Percentiles rank a stretch among this genome's conserved stretches.
phyloP scores from a whole-genome alignment of 2,113 vertebrate genomes.

The Gopherus flavomarginatus region DNA sequence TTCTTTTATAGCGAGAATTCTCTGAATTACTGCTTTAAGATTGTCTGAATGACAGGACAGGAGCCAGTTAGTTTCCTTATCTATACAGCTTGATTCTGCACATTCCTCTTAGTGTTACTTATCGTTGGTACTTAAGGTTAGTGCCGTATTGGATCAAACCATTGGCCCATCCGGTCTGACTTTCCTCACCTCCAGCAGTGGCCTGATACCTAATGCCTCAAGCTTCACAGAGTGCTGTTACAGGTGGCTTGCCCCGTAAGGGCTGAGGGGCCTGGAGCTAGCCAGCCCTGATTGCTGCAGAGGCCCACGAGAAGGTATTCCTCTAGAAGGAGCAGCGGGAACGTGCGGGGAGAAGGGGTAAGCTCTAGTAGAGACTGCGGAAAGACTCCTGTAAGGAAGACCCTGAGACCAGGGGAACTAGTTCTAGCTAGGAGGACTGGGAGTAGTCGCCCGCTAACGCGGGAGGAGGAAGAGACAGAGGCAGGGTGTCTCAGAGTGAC shows the following conservation, averaged over 20 bases:
- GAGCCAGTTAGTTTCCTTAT: slow-evolving; percentile 38
- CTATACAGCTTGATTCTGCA: slow-evolving; percentile 43
- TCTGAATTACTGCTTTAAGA: slow-evolving; percentile 26
- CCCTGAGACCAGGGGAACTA: neutral
- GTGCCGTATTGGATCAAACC: neutral
- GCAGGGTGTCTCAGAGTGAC: neutral
- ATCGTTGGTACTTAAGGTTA: neutral
- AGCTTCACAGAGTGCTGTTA: neutral
- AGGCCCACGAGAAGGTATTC: neutral
- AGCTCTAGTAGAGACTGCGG: neutral
- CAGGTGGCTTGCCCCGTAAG: neutral
- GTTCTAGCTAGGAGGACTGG: neutral
- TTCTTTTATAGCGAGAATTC: slow-evolving; percentile 55
- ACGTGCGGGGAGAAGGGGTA: neutral
- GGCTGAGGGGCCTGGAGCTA: neutral
- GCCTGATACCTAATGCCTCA: slow-evolving; percentile 50
- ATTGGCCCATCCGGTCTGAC: slow-evolving; percentile 29
- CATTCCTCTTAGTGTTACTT: slow-evolving; percentile 49
- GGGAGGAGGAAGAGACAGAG: neutral
- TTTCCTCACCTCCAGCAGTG: slow-evolving; percentile 55
- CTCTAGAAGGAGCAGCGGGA: neutral
- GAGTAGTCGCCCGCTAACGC: neutral
- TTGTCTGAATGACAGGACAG: neutral
- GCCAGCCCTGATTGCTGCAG: neutral
- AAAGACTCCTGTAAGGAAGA: neutral